A percentile compares a stretch with the other conserved stretches of the same genome.
Conservation (phyloP, 1,140 invertebrate species). For the Psilanteris sp. region DNA sequence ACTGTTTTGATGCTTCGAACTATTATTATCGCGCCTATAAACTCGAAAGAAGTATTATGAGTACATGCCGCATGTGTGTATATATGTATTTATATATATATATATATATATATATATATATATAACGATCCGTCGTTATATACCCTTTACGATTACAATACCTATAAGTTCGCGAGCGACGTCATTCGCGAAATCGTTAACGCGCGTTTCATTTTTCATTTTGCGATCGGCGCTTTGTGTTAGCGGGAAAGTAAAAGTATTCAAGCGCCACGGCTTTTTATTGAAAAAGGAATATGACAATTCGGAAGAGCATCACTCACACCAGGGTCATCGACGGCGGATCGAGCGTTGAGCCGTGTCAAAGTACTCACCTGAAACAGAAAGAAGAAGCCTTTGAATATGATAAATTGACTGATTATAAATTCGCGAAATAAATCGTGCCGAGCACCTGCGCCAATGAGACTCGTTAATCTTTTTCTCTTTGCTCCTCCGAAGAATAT, state of each 20-base stretch:
- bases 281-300: conserved; percentile 55
- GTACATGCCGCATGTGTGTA: conserved; percentile 21
- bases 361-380: conserved; percentile 71
- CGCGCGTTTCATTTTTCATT: conserved; percentile 60
- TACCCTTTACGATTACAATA: conserved; percentile 69
- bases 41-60: conserved; percentile 18
- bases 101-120: too few species aligned
- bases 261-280: conserved; percentile 31
- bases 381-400: conserved; percentile 57
- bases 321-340: conserved; percentile 35
- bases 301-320: conserved; percentile 50
- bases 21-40: conserved; percentile 32
- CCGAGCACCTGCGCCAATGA: conserved; percentile 45
- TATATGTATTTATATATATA: too few species aligned
- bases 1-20: conserved; percentile 16
- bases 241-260: conserved; percentile 35
- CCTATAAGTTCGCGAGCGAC: conserved; percentile 38
- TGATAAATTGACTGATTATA: conserved; percentile 58
- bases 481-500: conserved; percentile 37
- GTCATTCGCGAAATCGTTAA: conserved; percentile 62
- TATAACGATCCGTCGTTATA: conserved; percentile 42
- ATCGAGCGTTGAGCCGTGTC: conserved; percentile 25
- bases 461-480: conserved; percentile 56
- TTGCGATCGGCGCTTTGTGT: conserved; percentile 33
- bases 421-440: conserved; percentile 54